These are phyloP conservation scores for Pseudomyrmex concolor DNA, from an alignment of 1,140 invertebrate species.

Conservation along the genomic window DNA sequence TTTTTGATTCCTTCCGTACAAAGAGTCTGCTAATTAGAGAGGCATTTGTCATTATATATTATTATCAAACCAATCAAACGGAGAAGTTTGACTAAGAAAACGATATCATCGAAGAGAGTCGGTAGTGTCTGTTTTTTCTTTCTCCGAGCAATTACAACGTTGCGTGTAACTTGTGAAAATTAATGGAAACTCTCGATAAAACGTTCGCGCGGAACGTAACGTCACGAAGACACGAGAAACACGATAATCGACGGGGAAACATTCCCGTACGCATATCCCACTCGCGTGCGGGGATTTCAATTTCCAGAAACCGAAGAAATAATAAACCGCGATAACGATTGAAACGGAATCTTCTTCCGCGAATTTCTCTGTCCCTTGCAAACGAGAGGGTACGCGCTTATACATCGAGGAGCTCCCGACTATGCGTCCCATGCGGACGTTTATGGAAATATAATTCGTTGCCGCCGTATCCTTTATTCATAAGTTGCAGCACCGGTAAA, in stretches of 20 bases:
- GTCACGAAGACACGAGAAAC: no score
- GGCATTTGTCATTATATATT: constrained; percentile 17
- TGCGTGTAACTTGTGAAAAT: neutral
- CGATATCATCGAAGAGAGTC: neutral
- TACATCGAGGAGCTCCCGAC: constrained; percentile 15
- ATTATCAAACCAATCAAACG: constrained; percentile 33
- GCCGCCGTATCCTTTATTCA: constrained; percentile 70
- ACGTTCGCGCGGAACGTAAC: no score
- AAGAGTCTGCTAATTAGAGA: constrained; percentile 47
- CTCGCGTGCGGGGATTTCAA: constrained; percentile 28
- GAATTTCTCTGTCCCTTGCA: constrained; percentile 44
- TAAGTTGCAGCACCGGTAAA: constrained; percentile 57
- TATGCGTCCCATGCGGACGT: constrained; percentile 65
- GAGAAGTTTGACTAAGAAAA: no score
- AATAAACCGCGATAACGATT: constrained; percentile 25
- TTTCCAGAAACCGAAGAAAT: constrained; percentile 34
- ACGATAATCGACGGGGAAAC: no score
- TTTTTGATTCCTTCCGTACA: neutral
- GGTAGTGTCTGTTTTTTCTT: neutral
- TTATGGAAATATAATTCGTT: constrained; percentile 74
- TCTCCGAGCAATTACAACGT: neutral
- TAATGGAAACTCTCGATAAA: neutral
- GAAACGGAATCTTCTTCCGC: constrained; percentile 36
- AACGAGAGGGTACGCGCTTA: constrained; percentile 42
- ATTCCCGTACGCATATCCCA: no score